These are phyloP conservation scores for Phenganax stokvisi DNA, from an alignment of 92 coral and sea anemone species.

Conservation along the genomic window DNA sequence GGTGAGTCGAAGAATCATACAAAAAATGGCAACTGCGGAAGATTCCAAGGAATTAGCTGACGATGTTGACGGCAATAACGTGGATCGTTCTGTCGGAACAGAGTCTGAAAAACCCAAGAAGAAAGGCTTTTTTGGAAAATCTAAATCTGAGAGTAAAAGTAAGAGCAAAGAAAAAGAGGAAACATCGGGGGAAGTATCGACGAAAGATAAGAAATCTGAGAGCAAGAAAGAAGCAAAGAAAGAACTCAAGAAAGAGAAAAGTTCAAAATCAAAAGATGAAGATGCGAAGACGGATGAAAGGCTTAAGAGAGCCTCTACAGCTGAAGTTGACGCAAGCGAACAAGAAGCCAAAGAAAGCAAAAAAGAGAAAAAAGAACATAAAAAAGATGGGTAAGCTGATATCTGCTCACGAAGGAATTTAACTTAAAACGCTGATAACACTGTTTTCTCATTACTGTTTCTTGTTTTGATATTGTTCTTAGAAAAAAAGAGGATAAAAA, in stretches of 20 bases:
- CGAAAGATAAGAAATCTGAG: constrained; percentile 14
- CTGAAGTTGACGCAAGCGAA: not conserved
- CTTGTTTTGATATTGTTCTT: not conserved
- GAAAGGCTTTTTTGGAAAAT: constrained; percentile 10
- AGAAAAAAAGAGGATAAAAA: constrained; percentile 17
- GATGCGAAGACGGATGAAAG: not conserved
- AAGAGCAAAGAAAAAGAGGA: constrained; percentile 6
- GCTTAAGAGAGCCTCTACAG: not conserved
- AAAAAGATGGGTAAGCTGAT: constrained; percentile 8
- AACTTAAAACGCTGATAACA: not conserved
- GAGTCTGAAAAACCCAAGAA: not conserved
- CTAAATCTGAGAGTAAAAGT: not conserved
- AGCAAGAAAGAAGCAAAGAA: constrained; percentile 8
- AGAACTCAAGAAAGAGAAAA: constrained; percentile 4
- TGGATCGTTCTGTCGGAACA: not conserved
- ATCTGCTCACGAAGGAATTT: not conserved
- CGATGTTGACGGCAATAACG: not conserved
- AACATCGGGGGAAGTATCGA: no score
- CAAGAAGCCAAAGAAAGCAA: not conserved
- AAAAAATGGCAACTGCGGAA: not conserved
- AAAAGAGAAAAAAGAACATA: constrained; percentile 7
- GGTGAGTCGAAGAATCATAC: not conserved
- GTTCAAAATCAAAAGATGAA: not conserved
- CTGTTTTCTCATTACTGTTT: not conserved
- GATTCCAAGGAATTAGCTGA: not conserved